Base-by-base conservation (phyloP, 1,140 invertebrate genomes). In the Nilaparvata lugens region DNA sequence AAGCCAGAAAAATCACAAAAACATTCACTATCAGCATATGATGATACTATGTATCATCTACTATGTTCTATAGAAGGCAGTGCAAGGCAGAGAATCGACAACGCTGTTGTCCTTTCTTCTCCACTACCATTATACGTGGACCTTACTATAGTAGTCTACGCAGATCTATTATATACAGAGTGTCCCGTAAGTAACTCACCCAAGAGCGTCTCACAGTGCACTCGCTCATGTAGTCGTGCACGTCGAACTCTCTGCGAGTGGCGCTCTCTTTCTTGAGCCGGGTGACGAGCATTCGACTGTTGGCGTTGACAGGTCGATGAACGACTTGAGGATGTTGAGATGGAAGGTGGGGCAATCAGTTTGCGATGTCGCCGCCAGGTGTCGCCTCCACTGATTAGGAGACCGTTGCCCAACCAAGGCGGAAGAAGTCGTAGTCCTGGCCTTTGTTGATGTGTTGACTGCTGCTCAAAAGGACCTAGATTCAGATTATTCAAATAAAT, bases 331-430 rank as follows among this genome's bases (percentile, higher is more conserved):
- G 1, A 89, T 85, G 71, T 89, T 89, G 73, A 89, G 77, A 70
- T 89, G 88, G 82, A 90, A 90, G 66, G 87, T 89, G 19, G 88
- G 88, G 87, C 87, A 65, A 90, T 90, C 58, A 90, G 75, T 76
- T 89, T 89, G 62, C 88, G 81, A 68, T 90, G 87, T 14, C 83
- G 79, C 18, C 86, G 81, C 88, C 88, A 90, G 80, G 88, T 89
- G 65, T 83, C 81, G 69, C 86, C 87, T 65, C 82, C 83, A 61
- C 83, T 86, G 62, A 87, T 86, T n/a, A 87, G 79, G 0, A 87
- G 80, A 58, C 85, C 85, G 64, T 87, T 79, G 68, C 85, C 85
- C 14, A 87, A 78, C 85, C 85, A 87, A 1, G 85, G 85, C 64
- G 78, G 72, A 87, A 87, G 73, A 85, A 85, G 63, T 76, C 77